These are phyloP conservation scores for Lordiphosa fenestrarum DNA, from an alignment of 2,888 invertebrate genomes.

Conservation along the genomic window DNA sequence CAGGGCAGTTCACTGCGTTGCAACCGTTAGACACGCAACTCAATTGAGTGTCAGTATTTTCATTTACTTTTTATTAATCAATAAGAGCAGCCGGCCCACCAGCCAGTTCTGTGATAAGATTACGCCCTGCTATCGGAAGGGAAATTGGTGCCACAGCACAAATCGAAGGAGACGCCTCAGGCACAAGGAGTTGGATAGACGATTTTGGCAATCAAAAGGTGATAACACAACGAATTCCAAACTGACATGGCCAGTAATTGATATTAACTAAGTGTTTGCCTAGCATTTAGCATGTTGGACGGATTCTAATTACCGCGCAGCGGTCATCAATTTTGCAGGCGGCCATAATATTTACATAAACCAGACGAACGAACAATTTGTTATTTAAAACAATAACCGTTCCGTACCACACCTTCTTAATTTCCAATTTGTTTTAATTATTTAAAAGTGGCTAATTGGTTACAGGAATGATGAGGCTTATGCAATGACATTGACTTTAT, in stretches of 20 bases:
- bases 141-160: constrained; percentile 12
- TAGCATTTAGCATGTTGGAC: constrained; percentile 39
- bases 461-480: constrained; percentile 8
- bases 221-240: constrained; percentile 38
- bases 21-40: too few relatives aligned
- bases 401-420: constrained; percentile 16
- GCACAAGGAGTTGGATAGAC: constrained; percentile 19
- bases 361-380: constrained; percentile 46
- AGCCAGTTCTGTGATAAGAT: constrained; percentile 18
- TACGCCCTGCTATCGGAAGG: constrained; percentile 13
- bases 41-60: neutral
- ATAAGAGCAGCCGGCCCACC: constrained; percentile 51
- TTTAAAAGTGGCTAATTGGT: constrained; percentile 29
- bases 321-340: constrained; percentile 24
- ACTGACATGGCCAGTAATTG: constrained; percentile 50
- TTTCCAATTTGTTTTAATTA: constrained; percentile 51
- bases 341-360: constrained; percentile 61
- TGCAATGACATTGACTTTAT: constrained; percentile 5
- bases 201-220: constrained; percentile 28
- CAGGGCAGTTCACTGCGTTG: constrained; percentile 28
- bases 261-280: constrained; percentile 60
- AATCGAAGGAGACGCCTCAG: constrained; percentile 1
- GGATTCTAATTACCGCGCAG: constrained; percentile 11
- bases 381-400: constrained; percentile 33
- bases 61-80: constrained; percentile 51